These are phyloP conservation scores for Celastrina argiolus DNA, from an alignment of 2,888 invertebrate species.

Conservation along the genomic window DNA sequence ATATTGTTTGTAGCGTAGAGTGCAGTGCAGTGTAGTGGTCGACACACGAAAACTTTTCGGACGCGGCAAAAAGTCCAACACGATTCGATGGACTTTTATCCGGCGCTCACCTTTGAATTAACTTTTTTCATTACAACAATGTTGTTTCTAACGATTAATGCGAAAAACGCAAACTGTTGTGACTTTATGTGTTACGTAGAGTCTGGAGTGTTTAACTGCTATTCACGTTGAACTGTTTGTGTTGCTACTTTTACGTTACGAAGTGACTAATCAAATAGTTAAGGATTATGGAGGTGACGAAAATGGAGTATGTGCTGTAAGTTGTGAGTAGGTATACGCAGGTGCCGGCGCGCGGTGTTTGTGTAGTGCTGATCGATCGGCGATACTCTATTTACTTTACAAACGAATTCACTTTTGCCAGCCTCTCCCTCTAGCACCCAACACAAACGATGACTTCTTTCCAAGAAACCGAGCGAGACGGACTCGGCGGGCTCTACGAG, in stretches of 20 bases:
- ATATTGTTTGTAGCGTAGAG: background rate
- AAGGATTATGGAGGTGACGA: background rate
- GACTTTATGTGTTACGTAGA: background rate
- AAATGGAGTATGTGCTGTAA: background rate
- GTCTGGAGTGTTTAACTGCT: background rate
- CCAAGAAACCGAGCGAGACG: conserved; percentile 53
- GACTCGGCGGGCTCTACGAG: background rate
- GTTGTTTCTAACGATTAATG: conserved; percentile 2
- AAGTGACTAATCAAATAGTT: background rate
- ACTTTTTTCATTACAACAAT: conserved; percentile 11
- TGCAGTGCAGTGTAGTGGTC: background rate
- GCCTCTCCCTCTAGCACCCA: conserved; percentile 47
- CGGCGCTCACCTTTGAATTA: background rate
- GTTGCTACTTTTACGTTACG: background rate
- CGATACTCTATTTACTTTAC: conserved; percentile 62
- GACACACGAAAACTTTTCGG: background rate
- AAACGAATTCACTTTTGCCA: conserved; percentile 37
- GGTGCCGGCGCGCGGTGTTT: background rate
- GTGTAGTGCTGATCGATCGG: conserved; percentile 48
- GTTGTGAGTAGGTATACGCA: background rate
- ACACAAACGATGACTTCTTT: conserved; percentile 68
- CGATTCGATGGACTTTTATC: background rate
- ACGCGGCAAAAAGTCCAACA: background rate
- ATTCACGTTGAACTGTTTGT: background rate
- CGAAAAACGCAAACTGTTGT: background rate